phyloP scores from a whole-genome alignment of 1,140 invertebrate species.

The Gryon sp. region DNA sequence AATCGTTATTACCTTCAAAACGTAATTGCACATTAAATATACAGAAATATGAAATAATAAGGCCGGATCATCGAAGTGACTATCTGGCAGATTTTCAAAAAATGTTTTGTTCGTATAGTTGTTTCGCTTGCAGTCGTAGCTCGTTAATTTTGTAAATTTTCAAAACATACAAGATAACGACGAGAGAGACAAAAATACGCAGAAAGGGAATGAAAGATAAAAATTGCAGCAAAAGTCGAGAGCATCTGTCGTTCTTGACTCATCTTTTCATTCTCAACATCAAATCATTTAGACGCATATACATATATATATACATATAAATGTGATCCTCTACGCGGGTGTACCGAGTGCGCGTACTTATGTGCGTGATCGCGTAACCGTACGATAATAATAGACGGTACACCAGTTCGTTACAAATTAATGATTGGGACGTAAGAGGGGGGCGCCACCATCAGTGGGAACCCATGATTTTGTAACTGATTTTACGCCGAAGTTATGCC shows the following conservation, averaged over 20 bases:
- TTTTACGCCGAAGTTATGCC: conserved; percentile 70
- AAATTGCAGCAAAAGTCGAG: background rate
- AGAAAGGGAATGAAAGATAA: conserved; percentile 7
- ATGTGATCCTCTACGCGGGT: too few species aligned
- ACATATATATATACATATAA: conserved; percentile 11
- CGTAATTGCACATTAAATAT: background rate
- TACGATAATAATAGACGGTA: conserved; percentile 73
- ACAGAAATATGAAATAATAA: conserved; percentile 11
- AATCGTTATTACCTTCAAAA: too few species aligned
- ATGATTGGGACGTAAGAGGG: conserved; percentile 69
- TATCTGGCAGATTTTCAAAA: conserved; percentile 3
- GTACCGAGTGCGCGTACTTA: conserved; percentile 27
- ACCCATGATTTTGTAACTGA: conserved; percentile 75
- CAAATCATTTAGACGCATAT: too few species aligned
- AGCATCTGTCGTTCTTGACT: conserved; percentile 39
- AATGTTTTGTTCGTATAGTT: background rate
- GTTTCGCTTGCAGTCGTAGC: conserved; percentile 2
- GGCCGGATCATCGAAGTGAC: background rate
- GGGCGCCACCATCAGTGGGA: conserved; percentile 65
- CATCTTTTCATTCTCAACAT: conserved; percentile 49
- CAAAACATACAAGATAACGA: too few species aligned
- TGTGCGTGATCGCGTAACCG: conserved; percentile 70
- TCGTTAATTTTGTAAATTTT: conserved; percentile 37
- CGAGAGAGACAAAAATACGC: too few species aligned
- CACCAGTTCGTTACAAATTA: conserved; percentile 76